These are phyloP conservation scores for Aphelenchoides fujianensis DNA, from an alignment of 1,140 invertebrate genomes.

Conservation along the genomic window DNA sequence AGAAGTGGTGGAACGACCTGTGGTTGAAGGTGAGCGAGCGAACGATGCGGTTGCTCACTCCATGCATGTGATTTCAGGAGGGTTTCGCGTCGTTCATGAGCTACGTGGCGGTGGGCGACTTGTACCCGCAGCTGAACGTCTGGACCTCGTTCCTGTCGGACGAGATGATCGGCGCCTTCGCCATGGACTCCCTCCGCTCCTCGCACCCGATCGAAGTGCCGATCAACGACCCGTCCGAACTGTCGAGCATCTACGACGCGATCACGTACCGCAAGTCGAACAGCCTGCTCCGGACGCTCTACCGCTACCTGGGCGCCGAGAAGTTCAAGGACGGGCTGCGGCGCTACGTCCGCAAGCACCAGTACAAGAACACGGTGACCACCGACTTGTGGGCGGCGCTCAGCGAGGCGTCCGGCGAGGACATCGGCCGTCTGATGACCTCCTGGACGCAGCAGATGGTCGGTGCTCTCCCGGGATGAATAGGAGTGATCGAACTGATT, in stretches of 20 bases:
- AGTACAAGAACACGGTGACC: slow-evolving; percentile 85
- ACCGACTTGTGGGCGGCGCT: slow-evolving; percentile 94
- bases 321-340: too few relatives aligned
- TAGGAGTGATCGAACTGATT: slow-evolving; percentile 86
- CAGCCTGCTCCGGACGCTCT: slow-evolving; percentile 90
- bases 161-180: too few relatives aligned
- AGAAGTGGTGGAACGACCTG: slow-evolving; percentile 65
- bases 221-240: slow-evolving; percentile 54
- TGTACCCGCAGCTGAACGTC: too few relatives aligned
- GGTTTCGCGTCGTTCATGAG: too few relatives aligned
- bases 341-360: too few relatives aligned
- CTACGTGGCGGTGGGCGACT: too few relatives aligned
- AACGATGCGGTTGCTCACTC: slow-evolving; percentile 66
- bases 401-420: too few relatives aligned
- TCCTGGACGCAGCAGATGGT: slow-evolving; percentile 80
- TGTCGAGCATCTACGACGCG: slow-evolving; percentile 62
- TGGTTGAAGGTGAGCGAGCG: slow-evolving; percentile 67
- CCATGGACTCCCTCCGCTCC: slow-evolving; percentile 34
- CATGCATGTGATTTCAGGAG: slow-evolving; percentile 52
- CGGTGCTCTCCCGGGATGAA: slow-evolving; percentile 83
- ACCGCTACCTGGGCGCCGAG: too few relatives aligned
- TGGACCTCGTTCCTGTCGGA: too few relatives aligned
- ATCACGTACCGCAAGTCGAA: slow-evolving; percentile 67
- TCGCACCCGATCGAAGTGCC: slow-evolving; percentile 60
- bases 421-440: too few relatives aligned